Conservation (phyloP, 35 echinoderm and acorn worm species). For the Stichopus chloronotus region DNA sequence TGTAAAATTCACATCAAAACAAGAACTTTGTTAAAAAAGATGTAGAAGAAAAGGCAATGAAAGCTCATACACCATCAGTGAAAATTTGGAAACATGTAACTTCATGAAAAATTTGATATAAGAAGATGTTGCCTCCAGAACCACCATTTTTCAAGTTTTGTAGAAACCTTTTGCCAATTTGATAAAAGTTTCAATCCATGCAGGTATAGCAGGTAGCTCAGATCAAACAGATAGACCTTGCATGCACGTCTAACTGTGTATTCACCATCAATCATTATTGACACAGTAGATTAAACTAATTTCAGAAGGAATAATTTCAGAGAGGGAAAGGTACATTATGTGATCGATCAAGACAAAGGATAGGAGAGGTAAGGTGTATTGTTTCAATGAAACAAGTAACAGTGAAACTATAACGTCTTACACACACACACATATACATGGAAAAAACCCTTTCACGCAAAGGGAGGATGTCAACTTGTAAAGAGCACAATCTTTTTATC, state of each 20-base stretch:
- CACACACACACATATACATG: too few relatives aligned
- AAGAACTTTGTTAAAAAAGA: not conserved
- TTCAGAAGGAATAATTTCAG: too few relatives aligned
- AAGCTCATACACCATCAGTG: slow-evolving; percentile 26
- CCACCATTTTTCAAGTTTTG: not conserved
- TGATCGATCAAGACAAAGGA: too few relatives aligned
- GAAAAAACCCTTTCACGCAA: too few relatives aligned
- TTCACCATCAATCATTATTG: too few relatives aligned
- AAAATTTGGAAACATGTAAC: not conserved
- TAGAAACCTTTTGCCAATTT: not conserved
- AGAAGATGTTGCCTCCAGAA: not conserved
- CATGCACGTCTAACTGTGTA: not conserved
- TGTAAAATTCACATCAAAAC: not conserved
- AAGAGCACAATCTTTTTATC: too few relatives aligned
- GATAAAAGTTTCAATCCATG: not conserved
- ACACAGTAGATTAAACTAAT: too few relatives aligned
- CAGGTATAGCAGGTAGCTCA: not conserved
- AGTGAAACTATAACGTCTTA: too few relatives aligned
- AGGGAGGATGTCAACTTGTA: too few relatives aligned
- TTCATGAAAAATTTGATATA: not conserved
- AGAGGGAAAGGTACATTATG: too few relatives aligned
- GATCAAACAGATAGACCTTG: not conserved
- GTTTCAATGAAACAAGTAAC: too few relatives aligned
- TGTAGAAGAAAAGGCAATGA: slow-evolving; percentile 17
- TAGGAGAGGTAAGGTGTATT: too few relatives aligned